Evolutionary conservation across 2,113 vertebrate species (phyloP), one percentile per base, ranked within the genome.

Genomic region (Hippoglossus stenolepis): DNA sequence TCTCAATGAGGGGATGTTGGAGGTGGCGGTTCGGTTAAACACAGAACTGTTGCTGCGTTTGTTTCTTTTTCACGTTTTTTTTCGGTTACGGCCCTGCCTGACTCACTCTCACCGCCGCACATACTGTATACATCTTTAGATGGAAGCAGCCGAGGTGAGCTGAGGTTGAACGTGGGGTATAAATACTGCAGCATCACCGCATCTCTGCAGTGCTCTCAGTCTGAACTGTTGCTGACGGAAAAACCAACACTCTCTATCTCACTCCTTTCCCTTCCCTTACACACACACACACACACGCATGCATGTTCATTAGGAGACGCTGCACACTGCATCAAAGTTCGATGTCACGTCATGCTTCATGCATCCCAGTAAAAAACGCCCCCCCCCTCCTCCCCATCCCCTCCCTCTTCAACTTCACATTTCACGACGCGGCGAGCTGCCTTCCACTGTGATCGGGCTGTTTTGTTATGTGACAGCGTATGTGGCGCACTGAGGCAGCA

Each of bases 111-210:
- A 23, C 70, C 60, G 66, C 64, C 69, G 71, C 53, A 71, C 69
- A 79, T 83, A 63, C 59, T n/a, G 59, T 63, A 82, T 62, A 72
- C 51, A 60, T 83, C 40, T 65, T 51, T 65, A 75, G 67, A 80
- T 71, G 73, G 60, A 83, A 70, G 57, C 81, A 89, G 87, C 75
- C 70, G 87, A 87, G 89, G 86, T 88, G 82, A 87, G 86, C 63
- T 84, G 79, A 83, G 84, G 85, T 89, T 85, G 87, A 77, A 87
- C 79, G 73, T 85, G 75, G 82, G 59, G 90, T 84, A 83, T 89
- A 80, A 86, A 89, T 89, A 90, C 90, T 89, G 88, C 90, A 89
- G 91, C 83, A 87, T 84, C 83, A 85, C 87, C 83, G 84, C 59
- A 61, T 35, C 59, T 89, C 92, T 73, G 90, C 90, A 88, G 85